Evolutionary conservation across 2,113 vertebrate genomes (phyloP).

Genomic region (Phrynosoma blainvillii): DNA sequence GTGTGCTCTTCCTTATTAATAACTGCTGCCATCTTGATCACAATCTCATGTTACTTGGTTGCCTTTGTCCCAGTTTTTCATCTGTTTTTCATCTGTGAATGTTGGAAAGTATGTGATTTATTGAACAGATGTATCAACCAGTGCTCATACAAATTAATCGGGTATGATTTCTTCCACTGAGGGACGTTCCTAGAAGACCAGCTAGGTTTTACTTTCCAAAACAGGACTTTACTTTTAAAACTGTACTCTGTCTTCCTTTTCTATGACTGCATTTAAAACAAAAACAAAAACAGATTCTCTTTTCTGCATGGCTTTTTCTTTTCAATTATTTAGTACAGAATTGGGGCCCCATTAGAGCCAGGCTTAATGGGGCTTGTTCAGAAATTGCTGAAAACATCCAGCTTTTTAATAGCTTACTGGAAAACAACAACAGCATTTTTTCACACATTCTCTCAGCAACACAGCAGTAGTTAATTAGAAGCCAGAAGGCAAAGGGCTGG

Average conservation of each 20-base stretch:
- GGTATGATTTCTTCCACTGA: conserved; percentile 37
- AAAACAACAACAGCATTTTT: background rate
- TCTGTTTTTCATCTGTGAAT: too few relatives aligned
- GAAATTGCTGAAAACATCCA: conserved; percentile 67
- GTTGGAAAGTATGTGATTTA: background rate
- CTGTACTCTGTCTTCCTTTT: conserved; percentile 37
- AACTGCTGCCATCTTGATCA: too few relatives aligned
- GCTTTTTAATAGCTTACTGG: conserved; percentile 67
- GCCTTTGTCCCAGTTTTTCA: too few relatives aligned
- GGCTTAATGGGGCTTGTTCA: conserved; percentile 68
- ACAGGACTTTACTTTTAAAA: conserved; percentile 46
- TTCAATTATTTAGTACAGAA: conserved; percentile 73
- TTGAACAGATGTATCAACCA: background rate
- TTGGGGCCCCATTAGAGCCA: conserved; percentile 66
- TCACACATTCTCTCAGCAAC: background rate
- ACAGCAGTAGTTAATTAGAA: conserved; percentile 33
- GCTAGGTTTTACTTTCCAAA: background rate
- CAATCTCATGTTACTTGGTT: too few relatives aligned
- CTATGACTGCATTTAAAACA: conserved; percentile 26
- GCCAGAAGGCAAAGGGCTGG: background rate
- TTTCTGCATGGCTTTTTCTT: conserved; percentile 56
- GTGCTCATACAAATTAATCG: conserved; percentile 50
- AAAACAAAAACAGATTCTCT: background rate
- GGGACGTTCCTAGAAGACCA: conserved; percentile 32
- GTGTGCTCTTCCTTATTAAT: too few relatives aligned